phyloP scores from a whole-genome alignment of 2,888 invertebrate species.

The Sphinx pinastri region DNA sequence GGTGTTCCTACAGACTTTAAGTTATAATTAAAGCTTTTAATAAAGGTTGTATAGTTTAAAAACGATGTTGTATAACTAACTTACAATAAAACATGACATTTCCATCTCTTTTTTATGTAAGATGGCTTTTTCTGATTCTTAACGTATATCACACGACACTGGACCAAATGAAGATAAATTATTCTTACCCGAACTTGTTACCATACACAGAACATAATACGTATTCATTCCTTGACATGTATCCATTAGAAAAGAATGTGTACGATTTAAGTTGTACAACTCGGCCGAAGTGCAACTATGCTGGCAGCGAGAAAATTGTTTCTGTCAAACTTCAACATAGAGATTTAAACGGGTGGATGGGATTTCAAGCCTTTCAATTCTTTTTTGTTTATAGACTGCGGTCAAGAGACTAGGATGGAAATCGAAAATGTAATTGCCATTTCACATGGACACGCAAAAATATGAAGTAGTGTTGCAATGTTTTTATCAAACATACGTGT shows the following conservation, averaged over 20 bases:
- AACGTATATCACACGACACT: neutral
- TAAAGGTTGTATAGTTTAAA: no score
- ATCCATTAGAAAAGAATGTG: neutral
- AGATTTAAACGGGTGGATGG: neutral
- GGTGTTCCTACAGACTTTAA: no score
- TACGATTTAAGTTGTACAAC: constrained; percentile 8
- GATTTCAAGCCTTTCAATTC: neutral
- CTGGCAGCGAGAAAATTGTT: constrained; percentile 14
- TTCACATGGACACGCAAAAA: no score
- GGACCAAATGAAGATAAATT: neutral
- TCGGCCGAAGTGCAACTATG: neutral
- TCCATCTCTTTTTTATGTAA: no score
- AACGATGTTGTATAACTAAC: no score
- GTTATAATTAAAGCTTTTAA: no score
- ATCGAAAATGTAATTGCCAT: no score
- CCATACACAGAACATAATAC: constrained; percentile 3
- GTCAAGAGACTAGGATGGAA: neutral
- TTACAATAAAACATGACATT: no score
- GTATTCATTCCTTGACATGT: neutral
- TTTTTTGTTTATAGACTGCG: neutral
- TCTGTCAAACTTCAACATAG: constrained; percentile 8
- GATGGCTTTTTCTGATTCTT: neutral
- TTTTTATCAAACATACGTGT: no score
- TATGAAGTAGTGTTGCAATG: no score
- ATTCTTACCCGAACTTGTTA: neutral